phyloP scores from a whole-genome alignment of 2,888 invertebrate species.

The Aspidiotus rigidus region DNA sequence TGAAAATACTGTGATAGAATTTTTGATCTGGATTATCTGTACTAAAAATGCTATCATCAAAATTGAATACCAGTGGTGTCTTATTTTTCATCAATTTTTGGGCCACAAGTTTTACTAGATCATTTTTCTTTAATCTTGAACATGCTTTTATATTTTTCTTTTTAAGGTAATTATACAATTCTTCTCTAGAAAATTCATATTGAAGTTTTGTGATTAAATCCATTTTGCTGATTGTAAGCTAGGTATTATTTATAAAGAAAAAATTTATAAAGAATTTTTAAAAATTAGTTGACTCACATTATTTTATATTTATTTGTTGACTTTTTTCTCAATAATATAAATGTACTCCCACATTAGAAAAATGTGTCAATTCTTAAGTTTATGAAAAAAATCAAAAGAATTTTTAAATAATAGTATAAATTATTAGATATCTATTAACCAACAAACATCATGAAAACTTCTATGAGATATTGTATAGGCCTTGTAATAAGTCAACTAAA shows the following conservation, averaged over 20 bases:
- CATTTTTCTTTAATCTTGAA: conserved; percentile 21
- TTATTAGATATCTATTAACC: conserved; percentile 3
- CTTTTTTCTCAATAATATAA: no score
- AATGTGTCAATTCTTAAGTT: not conserved
- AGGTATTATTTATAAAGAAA: conserved; percentile 2
- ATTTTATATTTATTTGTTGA: not conserved
- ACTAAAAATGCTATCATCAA: conserved; percentile 19
- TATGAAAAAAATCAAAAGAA: not conserved
- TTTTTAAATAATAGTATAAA: no score
- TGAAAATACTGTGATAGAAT: conserved; percentile 10
- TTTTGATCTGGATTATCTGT: conserved; percentile 17
- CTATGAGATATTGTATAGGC: conserved; percentile 1
- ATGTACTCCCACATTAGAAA: not conserved
- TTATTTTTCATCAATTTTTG: conserved; percentile 10
- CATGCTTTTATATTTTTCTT: conserved; percentile 15
- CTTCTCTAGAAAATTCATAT: conserved; percentile 4
- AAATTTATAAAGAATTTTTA: conserved; percentile 4
- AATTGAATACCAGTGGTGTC: not conserved
- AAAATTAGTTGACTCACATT: conserved; percentile 10
- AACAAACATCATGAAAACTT: conserved; percentile 9
- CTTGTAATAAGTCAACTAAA: conserved; percentile 9
- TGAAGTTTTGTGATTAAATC: conserved; percentile 4
- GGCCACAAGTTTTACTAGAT: conserved; percentile 18
- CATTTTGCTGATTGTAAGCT: conserved; percentile 2
- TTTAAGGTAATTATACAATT: conserved; percentile 14